Conservation (phyloP, 2,113 vertebrate species). For the Sturnus vulgaris region DNA sequence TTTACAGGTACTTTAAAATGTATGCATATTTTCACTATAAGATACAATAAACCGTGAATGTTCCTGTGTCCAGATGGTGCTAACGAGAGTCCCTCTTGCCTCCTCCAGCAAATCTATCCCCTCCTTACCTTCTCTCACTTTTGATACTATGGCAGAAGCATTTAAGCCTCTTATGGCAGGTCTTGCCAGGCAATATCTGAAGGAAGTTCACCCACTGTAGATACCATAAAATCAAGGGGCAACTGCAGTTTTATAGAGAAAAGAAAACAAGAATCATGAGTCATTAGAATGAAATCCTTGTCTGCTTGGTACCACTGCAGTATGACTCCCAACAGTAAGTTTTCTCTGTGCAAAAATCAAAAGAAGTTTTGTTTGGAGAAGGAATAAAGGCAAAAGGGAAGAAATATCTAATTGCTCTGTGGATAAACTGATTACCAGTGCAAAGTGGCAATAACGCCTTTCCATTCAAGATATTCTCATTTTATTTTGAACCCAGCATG, state of each 20-base stretch:
- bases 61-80: not conserved
- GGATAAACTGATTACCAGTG: not conserved
- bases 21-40: not conserved
- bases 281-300: not conserved
- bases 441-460: not conserved
- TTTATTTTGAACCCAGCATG: not conserved
- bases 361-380: not conserved
- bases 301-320: not conserved
- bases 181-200: not conserved
- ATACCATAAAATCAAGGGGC: not conserved
- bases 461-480: not conserved
- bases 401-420: not conserved
- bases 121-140: not conserved
- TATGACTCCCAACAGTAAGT: not conserved
- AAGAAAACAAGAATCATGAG: not conserved
- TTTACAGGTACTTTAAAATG: not conserved
- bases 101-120: not conserved
- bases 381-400: not conserved
- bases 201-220: not conserved
- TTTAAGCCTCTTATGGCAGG: not conserved
- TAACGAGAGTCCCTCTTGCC: not conserved
- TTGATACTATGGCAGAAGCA: not conserved
- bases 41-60: not conserved
- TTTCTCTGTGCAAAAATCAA: not conserved
- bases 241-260: not conserved